Conservation (phyloP, 2,888 invertebrate genomes). For the Euspilapteryx auroguttella region DNA sequence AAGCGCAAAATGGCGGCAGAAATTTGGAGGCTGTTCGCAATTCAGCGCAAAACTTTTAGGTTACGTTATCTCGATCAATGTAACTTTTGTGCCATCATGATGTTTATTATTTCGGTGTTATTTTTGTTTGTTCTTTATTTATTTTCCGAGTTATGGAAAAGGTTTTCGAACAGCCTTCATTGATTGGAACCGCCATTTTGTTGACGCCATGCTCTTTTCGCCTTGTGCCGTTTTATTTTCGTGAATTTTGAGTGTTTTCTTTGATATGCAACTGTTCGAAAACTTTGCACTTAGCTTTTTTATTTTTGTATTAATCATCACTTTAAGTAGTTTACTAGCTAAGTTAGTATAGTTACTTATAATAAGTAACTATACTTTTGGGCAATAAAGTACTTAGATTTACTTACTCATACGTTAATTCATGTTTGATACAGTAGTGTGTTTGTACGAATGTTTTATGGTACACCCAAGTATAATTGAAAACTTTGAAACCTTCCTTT, state of each 20-base stretch:
- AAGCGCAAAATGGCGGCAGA: slow-evolving; percentile 57
- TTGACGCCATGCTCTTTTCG: slow-evolving; percentile 22
- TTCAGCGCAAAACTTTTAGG: slow-evolving; percentile 45
- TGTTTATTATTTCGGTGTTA: slow-evolving; percentile 21
- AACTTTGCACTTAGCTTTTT: slow-evolving; percentile 49
- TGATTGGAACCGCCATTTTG: slow-evolving; percentile 52
- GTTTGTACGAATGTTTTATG: too few species aligned
- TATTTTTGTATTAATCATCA: too few species aligned
- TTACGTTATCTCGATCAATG: slow-evolving; percentile 25
- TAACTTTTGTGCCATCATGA: slow-evolving; percentile 28
- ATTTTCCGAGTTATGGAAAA: slow-evolving; percentile 35
- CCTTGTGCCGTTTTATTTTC: slow-evolving; percentile 21
- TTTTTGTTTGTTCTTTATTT: slow-evolving; percentile 28
- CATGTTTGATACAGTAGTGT: too few species aligned
- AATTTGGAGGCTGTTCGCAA: slow-evolving; percentile 61
- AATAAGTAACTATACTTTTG: too few species aligned
- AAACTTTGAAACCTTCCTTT: too few species aligned
- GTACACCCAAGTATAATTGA: too few species aligned
- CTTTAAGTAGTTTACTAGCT: too few species aligned
- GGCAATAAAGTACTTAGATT: too few species aligned
- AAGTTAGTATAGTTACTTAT: too few species aligned
- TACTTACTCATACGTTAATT: too few species aligned
- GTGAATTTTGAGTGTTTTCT: slow-evolving; percentile 4
- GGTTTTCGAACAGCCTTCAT: slow-evolving; percentile 71
- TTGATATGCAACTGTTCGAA: slow-evolving; percentile 56